phyloP scores from a whole-genome alignment of 2,888 invertebrate genomes.

The Yponomeuta evonymella region DNA sequence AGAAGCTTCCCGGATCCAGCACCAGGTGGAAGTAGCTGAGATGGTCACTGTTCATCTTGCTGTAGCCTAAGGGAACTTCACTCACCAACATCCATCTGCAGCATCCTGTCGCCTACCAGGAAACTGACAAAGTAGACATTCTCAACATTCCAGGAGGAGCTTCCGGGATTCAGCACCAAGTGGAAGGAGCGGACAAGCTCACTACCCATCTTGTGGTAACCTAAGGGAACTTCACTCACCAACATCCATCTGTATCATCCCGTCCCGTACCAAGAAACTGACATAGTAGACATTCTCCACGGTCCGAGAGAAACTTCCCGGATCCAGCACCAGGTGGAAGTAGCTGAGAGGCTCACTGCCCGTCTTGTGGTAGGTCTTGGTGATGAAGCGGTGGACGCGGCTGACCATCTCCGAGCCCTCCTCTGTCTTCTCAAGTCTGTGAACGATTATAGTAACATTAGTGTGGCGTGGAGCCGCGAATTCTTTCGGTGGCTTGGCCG shows the following conservation, averaged over 20 bases:
- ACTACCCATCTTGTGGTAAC: too few relatives aligned
- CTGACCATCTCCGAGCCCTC: conserved; percentile 74
- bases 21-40: conserved; percentile 77
- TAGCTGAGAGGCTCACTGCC: conserved; percentile 67
- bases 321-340: conserved; percentile 77
- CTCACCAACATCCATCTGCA: too few relatives aligned
- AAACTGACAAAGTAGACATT: too few relatives aligned
- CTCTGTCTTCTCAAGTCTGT: conserved; percentile 67
- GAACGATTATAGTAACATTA: too few relatives aligned
- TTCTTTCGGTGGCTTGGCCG: too few relatives aligned
- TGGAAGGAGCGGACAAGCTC: too few relatives aligned
- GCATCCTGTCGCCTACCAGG: too few relatives aligned
- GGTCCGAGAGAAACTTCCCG: conserved; percentile 73
- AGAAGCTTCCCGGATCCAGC: conserved; percentile 76
- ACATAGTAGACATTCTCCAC: conserved; percentile 80
- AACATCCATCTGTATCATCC: conserved; percentile 60
- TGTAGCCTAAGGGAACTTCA: too few relatives aligned
- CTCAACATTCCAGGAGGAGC: too few relatives aligned
- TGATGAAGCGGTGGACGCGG: conserved; percentile 65
- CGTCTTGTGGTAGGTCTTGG: conserved; percentile 49
- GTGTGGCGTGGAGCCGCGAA: too few relatives aligned
- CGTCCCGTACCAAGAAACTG: conserved; percentile 78
- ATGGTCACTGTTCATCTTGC: conserved; percentile 33
- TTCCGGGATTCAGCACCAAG: too few relatives aligned
- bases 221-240: conserved; percentile 41